Evolutionary conservation across 1,140 invertebrate genomes (phyloP), one percentile per base, ranked within the genome.

Genomic region (Notospermus geniculatus): DNA sequence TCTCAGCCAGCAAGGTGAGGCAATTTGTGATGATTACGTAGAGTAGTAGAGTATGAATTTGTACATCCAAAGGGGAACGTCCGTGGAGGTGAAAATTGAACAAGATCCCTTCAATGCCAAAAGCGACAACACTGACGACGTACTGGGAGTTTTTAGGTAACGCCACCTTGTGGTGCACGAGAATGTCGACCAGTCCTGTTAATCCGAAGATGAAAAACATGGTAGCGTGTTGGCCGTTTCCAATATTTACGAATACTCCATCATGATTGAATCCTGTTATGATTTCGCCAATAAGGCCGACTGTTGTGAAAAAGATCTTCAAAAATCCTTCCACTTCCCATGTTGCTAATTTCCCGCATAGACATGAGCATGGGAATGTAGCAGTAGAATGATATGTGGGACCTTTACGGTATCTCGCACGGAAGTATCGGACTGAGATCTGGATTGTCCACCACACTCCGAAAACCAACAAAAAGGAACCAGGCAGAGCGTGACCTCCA

Each of bases 151-250:
- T 71, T 62, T 68, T 69, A 2, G 78, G 78, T 0, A 83, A 68
- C 2, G 81, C 79, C 1, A 80, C 59, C 32, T 75, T 66, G 67
- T 77, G 77, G 57, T 76, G 70, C 5, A 71, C 53, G 0, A 82
- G 32, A 1, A 85, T 64, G 53, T 84, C 84, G 13, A 83, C 60
- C 0, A 83, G 65, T 27, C 79, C 80, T 29, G 77, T 78, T 15
- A 85, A 54, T 17, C 78, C 80, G 65, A 85, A 85, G 63, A 83
- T 83, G 68, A 83, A 80, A 69, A 80, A 86, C 84, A 86, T 85
- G 1, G 83, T 84, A 17, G 83, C 81, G 65, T 85, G 84, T 62
- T 86, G 85, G 27, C 75, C 78, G 72, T 84, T 84, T 7, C 77
- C 82, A 60, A 78, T 68, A 57, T 75, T 66, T 4, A 71, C 69